Base-by-base conservation (phyloP, 1,140 invertebrate species). In the Cardiocondyla obscurior region DNA sequence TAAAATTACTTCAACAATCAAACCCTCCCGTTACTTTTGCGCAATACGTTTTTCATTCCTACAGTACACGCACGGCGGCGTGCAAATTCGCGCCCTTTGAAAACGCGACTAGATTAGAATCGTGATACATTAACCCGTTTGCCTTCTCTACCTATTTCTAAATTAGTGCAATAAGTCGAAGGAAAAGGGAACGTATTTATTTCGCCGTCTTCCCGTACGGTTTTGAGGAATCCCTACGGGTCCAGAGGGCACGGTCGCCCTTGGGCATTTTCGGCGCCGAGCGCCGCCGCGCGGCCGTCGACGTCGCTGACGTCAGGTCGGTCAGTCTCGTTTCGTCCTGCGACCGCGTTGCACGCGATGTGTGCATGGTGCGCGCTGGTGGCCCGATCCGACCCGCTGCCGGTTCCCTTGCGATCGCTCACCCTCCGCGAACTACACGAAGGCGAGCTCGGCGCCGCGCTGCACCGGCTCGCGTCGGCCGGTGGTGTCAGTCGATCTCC, bases 261-360 rank as follows among this genome's bases (percentile, higher is more conserved):
- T 64, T 42, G 73, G 39, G 12, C 12, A 74, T 57, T 74, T 74
- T 74, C 72, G 72, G 53, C 55, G 14, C 6, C 28, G 12, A 33
- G 33, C 36, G 19, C 25, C 36, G 19, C 33, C 28, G 33, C 30
- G 39, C 39, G 39, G 39, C 5, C 8, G 7, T 10, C 36, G 10
- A 6, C n/a, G 33, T 14, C 12, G 28, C 14, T 16, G 1, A 12
- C 36, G 53, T 39, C 25, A 8, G 33, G 14, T 22, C 25, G 19
- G 30, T 81, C 81, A 53, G 67, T 70, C 67, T 67, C 73, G 83
- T 30, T 79, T 58, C 57, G 36, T 84, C 60, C 49, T 25, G 72
- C 81, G 81, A 72, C 4, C 33, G 82, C 72, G 82, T 36, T 6
- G 79, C 14, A 7, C n/a, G 58, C 14, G 64, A 44, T 6, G 46